Percentiles rank a stretch among this genome's conserved stretches.
These are phyloP conservation scores for Dendrocincla tyrannina DNA, from an alignment of 2,797 vertebrate species.

Conservation along the genomic window DNA sequence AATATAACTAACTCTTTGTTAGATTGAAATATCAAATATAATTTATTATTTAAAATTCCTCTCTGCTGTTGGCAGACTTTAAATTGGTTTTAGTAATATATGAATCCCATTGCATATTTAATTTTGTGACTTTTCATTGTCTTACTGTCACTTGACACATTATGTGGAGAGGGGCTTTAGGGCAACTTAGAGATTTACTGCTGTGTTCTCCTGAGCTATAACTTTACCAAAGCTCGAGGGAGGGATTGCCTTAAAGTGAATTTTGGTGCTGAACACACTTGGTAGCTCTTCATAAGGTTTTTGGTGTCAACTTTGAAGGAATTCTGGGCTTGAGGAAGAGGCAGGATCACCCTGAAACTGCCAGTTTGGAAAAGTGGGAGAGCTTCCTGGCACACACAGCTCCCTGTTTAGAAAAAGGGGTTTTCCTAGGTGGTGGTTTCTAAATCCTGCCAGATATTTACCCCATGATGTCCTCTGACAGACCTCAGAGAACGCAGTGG, in stretches of 20 bases:
- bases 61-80: not conserved
- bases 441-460: not conserved
- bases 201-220: not conserved
- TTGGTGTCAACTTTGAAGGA: not conserved
- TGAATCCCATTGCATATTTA: not conserved
- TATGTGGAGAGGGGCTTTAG: not conserved
- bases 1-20: not conserved
- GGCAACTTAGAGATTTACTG: not conserved
- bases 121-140: not conserved
- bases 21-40: not conserved
- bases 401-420: not conserved
- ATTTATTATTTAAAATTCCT: not conserved
- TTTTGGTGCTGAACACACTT: not conserved
- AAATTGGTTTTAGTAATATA: not conserved
- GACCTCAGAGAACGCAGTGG: not conserved
- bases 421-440: not conserved
- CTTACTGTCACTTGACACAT: not conserved
- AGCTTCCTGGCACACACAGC: not conserved
- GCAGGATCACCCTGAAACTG: fast-evolving
- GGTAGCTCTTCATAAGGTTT: not conserved
- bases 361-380: not conserved
- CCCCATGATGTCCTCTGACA: not conserved
- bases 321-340: not conserved
- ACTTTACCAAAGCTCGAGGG: not conserved
- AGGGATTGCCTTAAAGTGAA: not conserved